Percentiles rank a stretch among this genome's conserved stretches.
These are phyloP conservation scores for Setophaga petechia DNA, from an alignment of 2,113 vertebrate genomes.

Conservation along the genomic window DNA sequence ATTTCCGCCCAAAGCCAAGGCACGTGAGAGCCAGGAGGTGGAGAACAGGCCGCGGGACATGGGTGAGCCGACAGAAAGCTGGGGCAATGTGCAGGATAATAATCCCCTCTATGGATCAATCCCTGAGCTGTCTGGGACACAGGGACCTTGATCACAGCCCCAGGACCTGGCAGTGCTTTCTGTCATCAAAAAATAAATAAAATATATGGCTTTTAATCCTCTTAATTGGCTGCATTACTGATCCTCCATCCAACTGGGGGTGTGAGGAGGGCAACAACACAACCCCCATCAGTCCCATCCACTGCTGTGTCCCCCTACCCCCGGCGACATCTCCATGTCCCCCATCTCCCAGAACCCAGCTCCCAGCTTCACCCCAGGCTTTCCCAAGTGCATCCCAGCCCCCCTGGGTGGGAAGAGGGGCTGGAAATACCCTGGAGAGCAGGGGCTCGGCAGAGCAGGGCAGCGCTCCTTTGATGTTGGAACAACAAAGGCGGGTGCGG, in stretches of 20 bases:
- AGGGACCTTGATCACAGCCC: background rate
- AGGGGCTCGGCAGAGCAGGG: background rate
- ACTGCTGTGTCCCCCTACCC: background rate
- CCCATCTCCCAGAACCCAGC: background rate
- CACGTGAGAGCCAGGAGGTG: rapidly evolving
- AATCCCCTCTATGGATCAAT: background rate
- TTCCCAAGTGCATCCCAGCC: rapidly evolving
- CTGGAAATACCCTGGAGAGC: background rate
- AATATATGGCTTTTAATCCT: conserved; percentile 18
- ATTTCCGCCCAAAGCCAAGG: rapidly evolving
- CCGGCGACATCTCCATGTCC: rapidly evolving
- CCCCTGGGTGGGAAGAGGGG: rapidly evolving
- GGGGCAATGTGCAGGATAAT: background rate
- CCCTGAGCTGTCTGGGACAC: background rate
- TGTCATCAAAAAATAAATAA: background rate
- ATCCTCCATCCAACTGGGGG: rapidly evolving
- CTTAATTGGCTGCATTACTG: conserved; percentile 31
- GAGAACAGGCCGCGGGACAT: background rate
- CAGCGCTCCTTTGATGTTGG: conserved; percentile 45
- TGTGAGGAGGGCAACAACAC: background rate
- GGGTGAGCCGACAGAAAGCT: background rate
- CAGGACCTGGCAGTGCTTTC: background rate
- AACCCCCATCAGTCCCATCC: background rate
- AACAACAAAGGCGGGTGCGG: conserved; percentile 47
- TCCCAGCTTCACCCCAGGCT: background rate